These are phyloP conservation scores for Dorcus hopei DNA, from an alignment of 2,888 invertebrate species.

Conservation along the genomic window DNA sequence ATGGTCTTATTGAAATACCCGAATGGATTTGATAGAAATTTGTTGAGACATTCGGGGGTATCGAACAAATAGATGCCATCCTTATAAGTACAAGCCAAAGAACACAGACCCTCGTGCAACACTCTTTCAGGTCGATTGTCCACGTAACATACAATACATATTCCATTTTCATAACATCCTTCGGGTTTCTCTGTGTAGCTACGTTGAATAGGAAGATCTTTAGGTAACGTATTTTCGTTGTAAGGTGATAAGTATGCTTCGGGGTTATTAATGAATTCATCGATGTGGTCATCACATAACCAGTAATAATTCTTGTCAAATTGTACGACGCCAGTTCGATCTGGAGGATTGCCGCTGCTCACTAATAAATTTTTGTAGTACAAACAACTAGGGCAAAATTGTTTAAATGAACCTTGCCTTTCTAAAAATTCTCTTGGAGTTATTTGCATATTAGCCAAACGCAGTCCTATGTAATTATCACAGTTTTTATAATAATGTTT, in stretches of 20 bases:
- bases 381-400: slow-evolving; percentile 62
- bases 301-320: slow-evolving; percentile 58
- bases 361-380: slow-evolving; percentile 37
- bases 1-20: slow-evolving; percentile 53
- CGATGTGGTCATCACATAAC: slow-evolving; percentile 57
- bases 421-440: slow-evolving; percentile 56
- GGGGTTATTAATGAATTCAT: slow-evolving; percentile 51
- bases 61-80: slow-evolving; percentile 59
- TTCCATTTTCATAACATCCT: slow-evolving; percentile 54
- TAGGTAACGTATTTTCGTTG: slow-evolving; percentile 46
- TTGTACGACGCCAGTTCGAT: slow-evolving; percentile 57
- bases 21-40: slow-evolving; percentile 54
- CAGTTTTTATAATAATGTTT: slow-evolving; percentile 54
- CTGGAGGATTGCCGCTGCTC: slow-evolving; percentile 51
- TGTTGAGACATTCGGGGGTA: slow-evolving; percentile 49
- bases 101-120: slow-evolving; percentile 48
- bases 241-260: slow-evolving; percentile 46
- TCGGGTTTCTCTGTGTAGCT: slow-evolving; percentile 20
- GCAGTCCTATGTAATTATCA: slow-evolving; percentile 51
- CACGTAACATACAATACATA: slow-evolving; percentile 61
- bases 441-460: slow-evolving; percentile 54
- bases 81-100: slow-evolving; percentile 52
- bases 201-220: slow-evolving; percentile 49
- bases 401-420: slow-evolving; percentile 48
- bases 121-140: slow-evolving; percentile 53